These are phyloP conservation scores for Neotoma lepida DNA, from an alignment of 2,113 vertebrate genomes.

Conservation along the genomic window DNA sequence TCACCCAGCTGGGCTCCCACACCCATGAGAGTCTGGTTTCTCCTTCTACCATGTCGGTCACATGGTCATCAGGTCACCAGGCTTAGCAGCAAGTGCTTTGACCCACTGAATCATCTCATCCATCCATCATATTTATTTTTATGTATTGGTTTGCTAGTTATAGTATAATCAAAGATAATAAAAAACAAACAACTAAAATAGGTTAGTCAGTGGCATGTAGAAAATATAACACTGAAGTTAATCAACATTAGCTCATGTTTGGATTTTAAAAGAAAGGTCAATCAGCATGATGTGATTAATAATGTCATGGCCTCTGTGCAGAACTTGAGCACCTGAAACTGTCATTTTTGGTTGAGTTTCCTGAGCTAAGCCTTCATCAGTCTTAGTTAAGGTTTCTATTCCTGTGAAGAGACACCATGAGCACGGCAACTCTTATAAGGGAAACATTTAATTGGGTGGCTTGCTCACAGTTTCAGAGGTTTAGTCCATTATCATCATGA, in stretches of 20 bases:
- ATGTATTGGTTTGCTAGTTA: slow-evolving; percentile 34
- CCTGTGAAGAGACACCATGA: too few relatives aligned
- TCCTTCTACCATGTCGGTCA: background rate
- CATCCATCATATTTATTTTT: background rate
- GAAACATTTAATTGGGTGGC: too few relatives aligned
- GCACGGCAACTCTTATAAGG: too few relatives aligned
- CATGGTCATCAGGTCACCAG: too few relatives aligned
- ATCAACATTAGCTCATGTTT: slow-evolving; percentile 29
- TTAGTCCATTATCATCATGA: too few relatives aligned
- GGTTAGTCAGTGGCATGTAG: background rate
- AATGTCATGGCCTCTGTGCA: too few relatives aligned
- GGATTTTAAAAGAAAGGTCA: slow-evolving; percentile 52
- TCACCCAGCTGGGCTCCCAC: too few relatives aligned
- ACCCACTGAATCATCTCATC: background rate
- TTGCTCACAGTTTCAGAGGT: too few relatives aligned
- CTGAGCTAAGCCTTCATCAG: slow-evolving; percentile 62
- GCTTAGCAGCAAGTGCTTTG: background rate
- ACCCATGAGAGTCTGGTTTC: background rate
- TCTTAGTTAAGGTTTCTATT: too few relatives aligned
- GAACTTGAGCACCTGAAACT: background rate
- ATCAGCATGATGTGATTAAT: slow-evolving; percentile 34
- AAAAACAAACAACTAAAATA: slow-evolving; percentile 47
- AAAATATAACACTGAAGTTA: slow-evolving; percentile 33
- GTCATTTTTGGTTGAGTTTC: slow-evolving; percentile 62
- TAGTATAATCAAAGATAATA: slow-evolving; percentile 20